phyloP scores from a whole-genome alignment of 2,113 vertebrate species.

The Axis porcinus region DNA sequence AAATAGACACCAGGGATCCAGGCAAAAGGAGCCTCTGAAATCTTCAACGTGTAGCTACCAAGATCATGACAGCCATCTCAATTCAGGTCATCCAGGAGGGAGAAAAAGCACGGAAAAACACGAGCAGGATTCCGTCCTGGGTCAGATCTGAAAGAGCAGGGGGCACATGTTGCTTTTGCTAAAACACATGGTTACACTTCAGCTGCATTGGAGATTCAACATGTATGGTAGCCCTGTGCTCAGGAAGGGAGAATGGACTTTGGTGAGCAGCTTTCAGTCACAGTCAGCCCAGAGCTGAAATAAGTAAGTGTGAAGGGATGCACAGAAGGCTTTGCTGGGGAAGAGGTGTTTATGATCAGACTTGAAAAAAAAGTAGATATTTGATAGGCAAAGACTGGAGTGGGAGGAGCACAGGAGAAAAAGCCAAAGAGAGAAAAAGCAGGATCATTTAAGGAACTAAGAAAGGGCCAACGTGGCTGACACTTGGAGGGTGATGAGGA shows the following conservation, averaged over 20 bases:
- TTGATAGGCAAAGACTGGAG: background rate
- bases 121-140: background rate
- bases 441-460: background rate
- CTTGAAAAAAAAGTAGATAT: background rate
- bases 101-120: background rate
- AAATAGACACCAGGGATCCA: background rate
- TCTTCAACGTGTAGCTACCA: background rate
- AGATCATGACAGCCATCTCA: background rate
- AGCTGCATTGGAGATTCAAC: background rate
- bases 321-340: background rate
- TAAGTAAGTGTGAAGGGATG: background rate
- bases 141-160: background rate
- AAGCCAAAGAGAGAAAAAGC: background rate
- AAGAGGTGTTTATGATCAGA: background rate
- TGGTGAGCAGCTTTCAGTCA: background rate
- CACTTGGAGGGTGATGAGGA: background rate
- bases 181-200: background rate
- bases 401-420: background rate
- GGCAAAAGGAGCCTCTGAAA: background rate
- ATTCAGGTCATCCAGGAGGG: background rate
- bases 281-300: no score
- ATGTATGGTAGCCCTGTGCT: background rate
- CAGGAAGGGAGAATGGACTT: background rate
- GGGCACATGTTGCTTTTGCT: background rate
- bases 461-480: background rate